A percentile compares a stretch with the other conserved stretches of the same genome.
Conservation (phyloP, 2,888 invertebrate species). For the Nemotelus pantherinus region DNA sequence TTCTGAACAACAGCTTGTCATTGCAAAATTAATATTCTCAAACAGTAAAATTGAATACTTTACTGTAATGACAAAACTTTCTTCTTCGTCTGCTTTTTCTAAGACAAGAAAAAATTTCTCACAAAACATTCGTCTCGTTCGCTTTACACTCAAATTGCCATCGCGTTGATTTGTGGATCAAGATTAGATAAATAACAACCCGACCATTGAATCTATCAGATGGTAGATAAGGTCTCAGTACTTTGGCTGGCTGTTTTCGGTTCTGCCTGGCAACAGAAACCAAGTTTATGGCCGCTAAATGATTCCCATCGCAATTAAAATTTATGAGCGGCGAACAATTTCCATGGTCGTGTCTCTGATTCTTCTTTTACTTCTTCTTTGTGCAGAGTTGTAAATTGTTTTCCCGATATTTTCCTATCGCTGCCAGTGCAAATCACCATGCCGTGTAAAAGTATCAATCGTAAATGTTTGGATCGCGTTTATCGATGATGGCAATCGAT, state of each 20-base stretch:
- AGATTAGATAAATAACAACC: conserved; percentile 35
- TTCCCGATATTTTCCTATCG: conserved; percentile 11
- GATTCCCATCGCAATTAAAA: conserved; percentile 36
- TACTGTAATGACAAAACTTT: too few relatives aligned
- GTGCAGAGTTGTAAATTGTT: conserved; percentile 25
- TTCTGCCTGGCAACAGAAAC: background rate
- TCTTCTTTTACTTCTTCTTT: background rate
- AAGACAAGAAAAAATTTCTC: too few relatives aligned
- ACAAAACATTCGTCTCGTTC: too few relatives aligned
- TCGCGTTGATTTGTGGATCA: conserved; percentile 35
- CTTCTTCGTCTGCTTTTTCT: too few relatives aligned
- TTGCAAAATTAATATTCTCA: too few relatives aligned
- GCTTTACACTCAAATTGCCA: background rate
- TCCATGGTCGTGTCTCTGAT: conserved; percentile 6
- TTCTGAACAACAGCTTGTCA: too few relatives aligned
- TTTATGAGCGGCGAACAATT: conserved; percentile 37
- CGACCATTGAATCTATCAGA: conserved; percentile 17
- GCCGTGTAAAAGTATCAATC: too few relatives aligned
- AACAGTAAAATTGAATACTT: too few relatives aligned
- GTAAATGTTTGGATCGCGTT: conserved; percentile 10
- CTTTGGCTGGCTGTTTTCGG: background rate
- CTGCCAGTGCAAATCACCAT: too few relatives aligned
- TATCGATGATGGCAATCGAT: conserved; percentile 8
- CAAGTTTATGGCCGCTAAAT: conserved; percentile 30
- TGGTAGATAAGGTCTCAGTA: background rate